These are phyloP conservation scores for Cosmorhoe ocellata DNA, from an alignment of 2,888 invertebrate genomes.

Conservation along the genomic window DNA sequence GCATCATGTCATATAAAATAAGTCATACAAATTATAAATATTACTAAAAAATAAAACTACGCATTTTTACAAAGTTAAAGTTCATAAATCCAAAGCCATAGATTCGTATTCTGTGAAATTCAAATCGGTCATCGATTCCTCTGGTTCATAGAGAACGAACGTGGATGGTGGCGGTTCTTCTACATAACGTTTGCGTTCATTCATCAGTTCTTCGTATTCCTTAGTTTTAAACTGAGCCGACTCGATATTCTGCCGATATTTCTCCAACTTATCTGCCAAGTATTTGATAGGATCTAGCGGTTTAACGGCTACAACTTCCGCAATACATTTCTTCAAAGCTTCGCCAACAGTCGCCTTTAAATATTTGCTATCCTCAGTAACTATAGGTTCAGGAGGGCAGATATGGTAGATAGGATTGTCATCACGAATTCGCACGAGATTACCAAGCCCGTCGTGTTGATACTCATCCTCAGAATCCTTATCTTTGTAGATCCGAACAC, in stretches of 20 bases:
- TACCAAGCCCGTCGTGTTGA: slow-evolving; percentile 41
- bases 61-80: not conserved
- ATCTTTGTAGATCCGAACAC: slow-evolving; percentile 39
- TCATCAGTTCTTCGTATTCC: slow-evolving; percentile 31
- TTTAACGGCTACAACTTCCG: slow-evolving; percentile 47
- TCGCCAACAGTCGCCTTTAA: slow-evolving; percentile 41
- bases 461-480: slow-evolving; percentile 35
- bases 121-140: slow-evolving; percentile 16
- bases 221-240: slow-evolving; percentile 18
- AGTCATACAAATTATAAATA: slow-evolving; percentile 5
- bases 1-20: slow-evolving; percentile 6
- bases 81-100: slow-evolving; percentile 1
- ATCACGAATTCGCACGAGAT: slow-evolving; percentile 36
- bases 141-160: slow-evolving; percentile 6
- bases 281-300: slow-evolving; percentile 48
- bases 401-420: slow-evolving; percentile 3
- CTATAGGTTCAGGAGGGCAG: slow-evolving; percentile 34
- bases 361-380: slow-evolving; percentile 42
- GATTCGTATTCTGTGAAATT: slow-evolving; percentile 19
- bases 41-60: slow-evolving; percentile 2
- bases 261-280: slow-evolving; percentile 42
- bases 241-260: slow-evolving; percentile 36
- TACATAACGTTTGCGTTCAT: slow-evolving; percentile 22
- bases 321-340: slow-evolving; percentile 47
- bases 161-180: slow-evolving; percentile 14